Evolutionary conservation across 92 coral and sea anemone genomes (phyloP), one percentile per base, ranked within the genome.

Genomic region (Heliopora coerulea): DNA sequence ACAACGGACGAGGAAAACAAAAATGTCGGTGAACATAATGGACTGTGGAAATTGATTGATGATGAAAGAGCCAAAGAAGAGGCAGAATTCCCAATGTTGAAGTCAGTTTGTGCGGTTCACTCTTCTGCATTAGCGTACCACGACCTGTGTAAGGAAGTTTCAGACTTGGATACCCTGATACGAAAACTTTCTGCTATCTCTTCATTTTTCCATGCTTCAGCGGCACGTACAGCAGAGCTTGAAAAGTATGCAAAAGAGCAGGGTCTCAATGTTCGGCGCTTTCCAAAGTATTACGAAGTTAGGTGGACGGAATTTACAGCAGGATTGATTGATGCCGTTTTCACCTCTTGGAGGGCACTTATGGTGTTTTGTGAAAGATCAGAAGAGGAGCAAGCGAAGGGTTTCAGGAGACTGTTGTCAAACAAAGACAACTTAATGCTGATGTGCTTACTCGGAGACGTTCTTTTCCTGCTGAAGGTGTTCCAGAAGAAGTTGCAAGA

Each of bases 61-160:
- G 50, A 63, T 63, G 70, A 63, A 63, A 63, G 70, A 37, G 49
- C 49, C 21, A 40, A 37, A 61, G 39, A 30, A 26, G 67, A 61
- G 8, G 67, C 17, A 1, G 25, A 30, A 1, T 63, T 63, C n/a
- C 70, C 48, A 34, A 34, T 63, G 50, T 37, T 63, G 50, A 63
- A 63, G 50, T 63, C 70, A 34, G 70, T 63, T 32, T 63, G 70
- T 63, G 70, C 70, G 4, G 70, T 63, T 34, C 70, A 63, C 29
- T 63, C 70, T 34, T 34, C 50, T 37, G 70, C 70, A 34, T 18
- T 34, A 34, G 70, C 70, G 18, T 63, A 63, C 50, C 49, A 63
- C 5, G 50, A 63, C 25, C 18, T 61, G 67, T 61, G 44, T 61
- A 61, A 61, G 67, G 41, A 11, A 1, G 70, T 64, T 3, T 40